These are phyloP conservation scores for Diaphora mendica DNA, from an alignment of 2,888 invertebrate genomes.

Conservation along the genomic window DNA sequence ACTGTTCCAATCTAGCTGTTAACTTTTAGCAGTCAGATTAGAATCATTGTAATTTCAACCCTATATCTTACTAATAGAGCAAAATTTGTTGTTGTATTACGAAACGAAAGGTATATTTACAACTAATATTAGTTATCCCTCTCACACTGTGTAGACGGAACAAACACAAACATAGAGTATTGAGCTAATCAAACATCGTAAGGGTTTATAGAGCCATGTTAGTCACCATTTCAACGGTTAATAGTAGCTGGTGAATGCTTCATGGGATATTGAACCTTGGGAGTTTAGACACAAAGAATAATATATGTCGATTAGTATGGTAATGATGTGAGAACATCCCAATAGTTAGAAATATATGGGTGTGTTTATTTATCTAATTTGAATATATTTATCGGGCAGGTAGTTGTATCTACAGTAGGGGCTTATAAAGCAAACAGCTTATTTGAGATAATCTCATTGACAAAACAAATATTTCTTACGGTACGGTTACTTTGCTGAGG, in stretches of 20 bases:
- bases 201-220: constrained; percentile 59
- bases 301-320: constrained; percentile 17
- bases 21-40: constrained; percentile 16
- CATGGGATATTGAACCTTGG: constrained; percentile 31
- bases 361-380: constrained; percentile 38
- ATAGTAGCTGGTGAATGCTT: constrained; percentile 27
- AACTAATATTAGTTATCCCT: constrained; percentile 57
- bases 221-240: constrained; percentile 50
- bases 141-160: constrained; percentile 53
- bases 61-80: constrained; percentile 21
- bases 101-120: constrained; percentile 41
- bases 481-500: not conserved
- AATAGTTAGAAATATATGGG: constrained; percentile 22
- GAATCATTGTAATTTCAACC: constrained; percentile 24
- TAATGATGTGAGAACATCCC: constrained; percentile 13
- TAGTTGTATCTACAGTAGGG: constrained; percentile 12
- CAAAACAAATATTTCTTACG: constrained; percentile 17
- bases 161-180: constrained; percentile 66
- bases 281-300: not conserved
- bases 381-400: constrained; percentile 19
- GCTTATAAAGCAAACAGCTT: constrained; percentile 29
- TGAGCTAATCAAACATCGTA: constrained; percentile 67
- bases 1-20: constrained; percentile 8
- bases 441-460: constrained; percentile 16
- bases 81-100: constrained; percentile 31